Evolutionary conservation across 1,140 invertebrate species (phyloP).

Genomic region (Caenorhabditis tropicalis): DNA sequence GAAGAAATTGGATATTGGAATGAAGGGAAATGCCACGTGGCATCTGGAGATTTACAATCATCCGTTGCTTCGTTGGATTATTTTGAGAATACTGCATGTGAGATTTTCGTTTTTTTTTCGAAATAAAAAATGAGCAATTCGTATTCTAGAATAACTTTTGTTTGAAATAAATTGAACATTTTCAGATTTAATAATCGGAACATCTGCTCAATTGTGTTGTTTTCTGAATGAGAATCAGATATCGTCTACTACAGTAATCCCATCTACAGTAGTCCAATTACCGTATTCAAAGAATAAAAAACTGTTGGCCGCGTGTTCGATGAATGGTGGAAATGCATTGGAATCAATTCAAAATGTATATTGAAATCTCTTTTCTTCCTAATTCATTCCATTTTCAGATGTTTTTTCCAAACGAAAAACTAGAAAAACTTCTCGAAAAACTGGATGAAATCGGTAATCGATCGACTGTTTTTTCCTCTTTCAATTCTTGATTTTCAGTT

Average conservation of each 20-base stretch:
- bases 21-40: constrained; percentile 18
- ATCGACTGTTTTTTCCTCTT: background rate
- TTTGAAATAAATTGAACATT: background rate
- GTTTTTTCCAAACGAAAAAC: background rate
- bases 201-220: constrained; percentile 50
- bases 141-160: background rate
- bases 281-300: constrained; percentile 18
- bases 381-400: background rate
- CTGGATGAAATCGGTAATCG: background rate
- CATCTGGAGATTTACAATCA: constrained; percentile 48
- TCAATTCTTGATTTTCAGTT: background rate
- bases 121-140: no score
- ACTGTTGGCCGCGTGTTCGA: constrained; percentile 34
- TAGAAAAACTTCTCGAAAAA: background rate
- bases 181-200: constrained; percentile 42
- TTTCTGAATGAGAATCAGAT: background rate
- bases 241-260: background rate
- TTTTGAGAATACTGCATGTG: constrained; percentile 12
- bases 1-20: background rate
- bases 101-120: no score
- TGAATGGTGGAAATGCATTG: constrained; percentile 53
- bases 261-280: background rate
- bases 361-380: no score
- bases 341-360: constrained; percentile 28
- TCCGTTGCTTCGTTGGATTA: constrained; percentile 20